Evolutionary conservation across 2,113 vertebrate genomes (phyloP), one percentile per base, ranked within the genome.

Genomic region (Hystrix brachyura): DNA sequence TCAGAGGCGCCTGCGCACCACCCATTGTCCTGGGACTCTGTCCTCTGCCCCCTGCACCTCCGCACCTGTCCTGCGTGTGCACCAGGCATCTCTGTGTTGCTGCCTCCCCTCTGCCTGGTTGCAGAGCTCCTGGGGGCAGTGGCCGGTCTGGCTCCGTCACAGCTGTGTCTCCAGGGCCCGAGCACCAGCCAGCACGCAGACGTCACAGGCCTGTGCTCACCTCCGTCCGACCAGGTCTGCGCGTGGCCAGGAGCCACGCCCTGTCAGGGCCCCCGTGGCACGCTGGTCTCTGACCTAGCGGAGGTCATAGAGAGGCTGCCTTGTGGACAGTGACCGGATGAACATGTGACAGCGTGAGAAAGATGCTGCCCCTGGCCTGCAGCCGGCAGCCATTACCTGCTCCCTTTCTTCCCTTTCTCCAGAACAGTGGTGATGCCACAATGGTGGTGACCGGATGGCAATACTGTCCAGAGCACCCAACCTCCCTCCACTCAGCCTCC

Each of bases 311-410:
- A 11, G 34, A 9, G 1, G 25, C 11, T 5, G 3, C 48, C 34
- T 8, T 46, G 4, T 5, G 12, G 78, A 2, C 17, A 18, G 17
- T 19, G 27, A 72, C 12, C 19, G 8, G 17, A 1, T 15, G 14
- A 29, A 67, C 0, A 14, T 32, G 1, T 3, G 17, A 18, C 21
- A 27, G 0, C 0, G 32, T 14, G 8, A 65, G 46, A 5, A 23
- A 71, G 46, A 59, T 1, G 18, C 62, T 34, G 23, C 25, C 57
- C 29, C 7, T 11, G 0, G 29, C 57, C 25, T 11, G 2, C 38
- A 23, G 7, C 17, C 23, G 21, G 53, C 69, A 72, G 69, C n/a
- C 19, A 17, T 72, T 38, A 21, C 69, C 69, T 72, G 25, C 46
- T 78, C 23, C 27, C 23, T 51, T 62, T 62, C 60, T 62, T 62